Evolutionary conservation across 2,888 invertebrate species (phyloP).

Genomic region (Caenorhabditis wallacei): DNA sequence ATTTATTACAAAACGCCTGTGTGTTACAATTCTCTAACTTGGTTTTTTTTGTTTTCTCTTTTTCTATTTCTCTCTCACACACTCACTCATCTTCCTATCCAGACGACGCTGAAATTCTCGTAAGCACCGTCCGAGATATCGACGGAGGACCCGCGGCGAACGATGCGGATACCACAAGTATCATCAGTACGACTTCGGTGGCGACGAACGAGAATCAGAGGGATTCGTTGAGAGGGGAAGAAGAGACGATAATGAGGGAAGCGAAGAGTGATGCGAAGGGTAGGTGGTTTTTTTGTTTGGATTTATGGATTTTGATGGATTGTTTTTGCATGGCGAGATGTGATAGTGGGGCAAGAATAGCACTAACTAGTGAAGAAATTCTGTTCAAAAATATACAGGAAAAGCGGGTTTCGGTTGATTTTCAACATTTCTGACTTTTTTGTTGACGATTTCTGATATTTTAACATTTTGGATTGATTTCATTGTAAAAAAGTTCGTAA

Average conservation of each 20-base stretch:
- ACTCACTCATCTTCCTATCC: slow-evolving; percentile 15
- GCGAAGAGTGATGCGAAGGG: slow-evolving; percentile 10
- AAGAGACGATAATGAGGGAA: background rate
- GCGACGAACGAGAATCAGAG: slow-evolving; percentile 31
- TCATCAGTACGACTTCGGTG: slow-evolving; percentile 37
- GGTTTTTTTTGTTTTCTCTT: slow-evolving; percentile 2
- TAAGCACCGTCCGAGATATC: slow-evolving; percentile 59
- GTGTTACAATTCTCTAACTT: slow-evolving; percentile 15
- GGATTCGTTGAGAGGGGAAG: slow-evolving; percentile 23
- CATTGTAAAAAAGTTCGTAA: too few species aligned
- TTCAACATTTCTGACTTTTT: too few species aligned
- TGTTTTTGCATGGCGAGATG: too few species aligned
- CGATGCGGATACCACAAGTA: slow-evolving; percentile 47
- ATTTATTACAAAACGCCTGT: background rate
- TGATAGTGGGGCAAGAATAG: too few species aligned
- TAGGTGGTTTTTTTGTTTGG: slow-evolving; percentile 4
- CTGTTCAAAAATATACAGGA: too few species aligned
- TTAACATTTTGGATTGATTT: too few species aligned
- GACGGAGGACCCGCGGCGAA: slow-evolving; percentile 12
- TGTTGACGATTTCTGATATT: too few species aligned
- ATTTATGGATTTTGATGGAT: too few species aligned
- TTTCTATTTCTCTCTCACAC: too few species aligned
- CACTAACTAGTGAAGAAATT: too few species aligned
- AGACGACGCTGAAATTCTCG: slow-evolving; percentile 53
- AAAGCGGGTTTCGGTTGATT: too few species aligned